phyloP scores from a whole-genome alignment of 2,888 invertebrate genomes.

The Leptinotarsa tumamoca region DNA sequence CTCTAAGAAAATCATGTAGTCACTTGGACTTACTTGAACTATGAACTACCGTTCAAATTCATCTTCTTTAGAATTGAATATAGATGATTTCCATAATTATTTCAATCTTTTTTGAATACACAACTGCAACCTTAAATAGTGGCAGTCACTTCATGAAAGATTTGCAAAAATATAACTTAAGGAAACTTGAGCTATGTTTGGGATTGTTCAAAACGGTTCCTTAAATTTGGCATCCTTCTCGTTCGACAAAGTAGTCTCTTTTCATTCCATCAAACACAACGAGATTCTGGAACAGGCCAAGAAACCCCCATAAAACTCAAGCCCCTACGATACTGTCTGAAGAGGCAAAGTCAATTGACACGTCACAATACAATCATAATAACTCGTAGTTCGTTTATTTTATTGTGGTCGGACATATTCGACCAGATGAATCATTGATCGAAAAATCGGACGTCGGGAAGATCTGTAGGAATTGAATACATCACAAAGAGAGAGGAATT shows the following conservation, averaged over 20 bases:
- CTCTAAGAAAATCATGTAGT: too few relatives aligned
- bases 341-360: conserved; percentile 55
- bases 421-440: conserved; percentile 36
- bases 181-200: too few relatives aligned
- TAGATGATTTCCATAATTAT: too few relatives aligned
- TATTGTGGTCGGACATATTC: conserved; percentile 50
- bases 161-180: not conserved
- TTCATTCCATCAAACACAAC: not conserved
- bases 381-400: conserved; percentile 56
- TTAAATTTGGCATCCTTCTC: not conserved
- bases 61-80: too few relatives aligned
- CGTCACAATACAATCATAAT: conserved; percentile 57
- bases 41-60: too few relatives aligned
- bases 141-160: not conserved
- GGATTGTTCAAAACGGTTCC: too few relatives aligned
- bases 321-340: conserved; percentile 32
- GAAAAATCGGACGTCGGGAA: not conserved
- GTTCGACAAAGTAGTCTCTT: not conserved
- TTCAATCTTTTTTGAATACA: too few relatives aligned
- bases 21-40: too few relatives aligned
- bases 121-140: too few relatives aligned
- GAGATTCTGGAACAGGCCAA: conserved; percentile 20
- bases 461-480: conserved; percentile 1
- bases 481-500: conserved; percentile 16
- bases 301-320: conserved; percentile 30